These are phyloP conservation scores for Dendrolimus punctatus DNA, from an alignment of 1,140 invertebrate genomes.

Conservation along the genomic window DNA sequence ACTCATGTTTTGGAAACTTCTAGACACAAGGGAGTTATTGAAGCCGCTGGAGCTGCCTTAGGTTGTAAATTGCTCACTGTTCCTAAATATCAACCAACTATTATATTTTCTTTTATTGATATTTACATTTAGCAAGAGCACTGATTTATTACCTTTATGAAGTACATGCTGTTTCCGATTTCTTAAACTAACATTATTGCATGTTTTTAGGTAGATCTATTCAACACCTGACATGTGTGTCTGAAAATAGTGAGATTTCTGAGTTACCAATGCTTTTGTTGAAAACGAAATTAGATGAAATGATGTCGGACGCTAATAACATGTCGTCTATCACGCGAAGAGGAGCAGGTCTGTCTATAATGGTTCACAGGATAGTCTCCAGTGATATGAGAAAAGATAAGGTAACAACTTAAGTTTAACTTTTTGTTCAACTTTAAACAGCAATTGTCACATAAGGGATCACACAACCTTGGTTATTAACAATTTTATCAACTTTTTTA, in stretches of 20 bases:
- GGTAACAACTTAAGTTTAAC: conserved; percentile 23
- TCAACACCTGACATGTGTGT: conserved; percentile 40
- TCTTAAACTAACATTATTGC: not conserved
- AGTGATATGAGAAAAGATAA: conserved; percentile 74
- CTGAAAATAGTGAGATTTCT: conserved; percentile 24
- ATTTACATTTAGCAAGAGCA: too few relatives aligned
- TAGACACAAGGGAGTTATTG: conserved; percentile 86
- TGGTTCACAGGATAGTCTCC: conserved; percentile 81
- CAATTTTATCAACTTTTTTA: too few relatives aligned
- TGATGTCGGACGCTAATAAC: conserved; percentile 39
- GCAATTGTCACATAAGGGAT: not conserved
- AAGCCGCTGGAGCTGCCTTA: conserved; percentile 77
- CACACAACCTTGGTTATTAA: too few relatives aligned
- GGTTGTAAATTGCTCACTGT: conserved; percentile 22
- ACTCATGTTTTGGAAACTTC: conserved; percentile 78
- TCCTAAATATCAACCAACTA: not conserved
- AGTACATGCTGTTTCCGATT: too few relatives aligned
- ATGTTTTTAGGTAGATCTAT: conserved; percentile 39
- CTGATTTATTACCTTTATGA: too few relatives aligned
- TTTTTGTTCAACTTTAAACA: not conserved
- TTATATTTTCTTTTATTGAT: too few relatives aligned
- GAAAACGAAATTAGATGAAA: conserved; percentile 48
- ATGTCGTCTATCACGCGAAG: conserved; percentile 77
- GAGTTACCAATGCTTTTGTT: conserved; percentile 41
- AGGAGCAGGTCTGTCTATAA: conserved; percentile 84